These are phyloP conservation scores for Hippocampus barbouri DNA, from an alignment of 2,113 vertebrate species.

Conservation along the genomic window DNA sequence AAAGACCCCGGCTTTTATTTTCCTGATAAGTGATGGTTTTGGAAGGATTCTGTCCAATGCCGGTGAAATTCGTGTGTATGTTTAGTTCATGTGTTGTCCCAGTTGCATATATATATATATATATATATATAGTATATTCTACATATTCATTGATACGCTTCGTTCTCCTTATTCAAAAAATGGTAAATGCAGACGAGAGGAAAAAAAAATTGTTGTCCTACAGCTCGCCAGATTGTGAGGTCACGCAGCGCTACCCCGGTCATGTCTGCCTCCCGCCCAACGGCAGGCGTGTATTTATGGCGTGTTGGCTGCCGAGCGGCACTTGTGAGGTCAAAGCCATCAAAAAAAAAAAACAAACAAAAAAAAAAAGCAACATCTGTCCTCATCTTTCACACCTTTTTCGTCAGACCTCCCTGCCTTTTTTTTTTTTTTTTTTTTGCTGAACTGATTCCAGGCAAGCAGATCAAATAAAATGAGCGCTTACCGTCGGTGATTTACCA, in stretches of 20 bases:
- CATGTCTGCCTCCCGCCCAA: conserved; percentile 66
- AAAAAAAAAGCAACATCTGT: conserved; percentile 66
- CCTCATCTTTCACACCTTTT: conserved; percentile 71
- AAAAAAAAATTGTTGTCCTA: conserved; percentile 30
- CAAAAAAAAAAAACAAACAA: conserved; percentile 58
- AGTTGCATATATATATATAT: too few relatives aligned
- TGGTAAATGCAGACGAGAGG: too few relatives aligned
- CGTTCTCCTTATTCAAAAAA: not conserved
- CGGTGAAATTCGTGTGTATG: too few relatives aligned
- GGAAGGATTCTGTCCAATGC: too few relatives aligned
- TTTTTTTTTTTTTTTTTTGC: conserved; percentile 49
- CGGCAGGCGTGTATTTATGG: conserved; percentile 69
- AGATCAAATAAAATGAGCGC: conserved; percentile 53
- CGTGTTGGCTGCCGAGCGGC: conserved; percentile 65
- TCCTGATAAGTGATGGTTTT: too few relatives aligned
- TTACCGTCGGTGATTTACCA: conserved; percentile 24
- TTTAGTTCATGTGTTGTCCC: too few relatives aligned
- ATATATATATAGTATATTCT: too few relatives aligned
- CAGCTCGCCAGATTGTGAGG: conserved; percentile 67
- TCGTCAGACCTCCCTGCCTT: conserved; percentile 58
- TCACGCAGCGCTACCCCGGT: conserved; percentile 64
- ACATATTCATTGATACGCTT: too few relatives aligned
- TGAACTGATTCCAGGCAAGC: conserved; percentile 40
- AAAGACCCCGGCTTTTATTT: too few relatives aligned
- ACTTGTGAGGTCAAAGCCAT: conserved; percentile 69